Evolutionary conservation across 2,797 vertebrate genomes (phyloP), one percentile per base, ranked within the genome.

Genomic region (Sorex maritimensis): DNA sequence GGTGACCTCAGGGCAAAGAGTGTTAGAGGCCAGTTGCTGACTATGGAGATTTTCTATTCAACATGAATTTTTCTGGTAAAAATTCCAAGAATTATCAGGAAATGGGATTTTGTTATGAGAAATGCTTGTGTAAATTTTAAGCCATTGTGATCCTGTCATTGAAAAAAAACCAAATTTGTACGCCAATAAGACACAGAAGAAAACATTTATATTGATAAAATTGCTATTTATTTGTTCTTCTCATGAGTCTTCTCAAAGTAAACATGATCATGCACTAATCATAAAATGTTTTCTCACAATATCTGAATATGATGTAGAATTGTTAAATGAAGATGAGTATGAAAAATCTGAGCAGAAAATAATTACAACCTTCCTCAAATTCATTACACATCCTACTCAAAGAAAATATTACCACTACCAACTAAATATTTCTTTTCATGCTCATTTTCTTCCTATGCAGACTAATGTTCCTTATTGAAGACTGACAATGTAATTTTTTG

Each of bases 71-170:
- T 15, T 28, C 19, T 15, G 74, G 15, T 26, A 74, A 89, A 28
- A 92, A 94, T 94, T 87, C 41, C 69, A 93, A 65, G 28, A 91
- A 81, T 71, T 88, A 89, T 26, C 17, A 34, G 5, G 11, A 23
- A 91, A 44, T 74, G 13, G 13, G 38, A 61, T 65, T 55, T 52
- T 68, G 30, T 74, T 85, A 65, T 52, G 19, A 34, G 38, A 67
- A 73, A 81, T 58, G 19, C 21, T 30, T 63, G n/a, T 2, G 6
- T 65, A 44, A 17, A 41, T 75, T 28, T 84, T 17, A 81, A 91
- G 34, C 2, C 77, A 17, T 4, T 72, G 24, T 73, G 21, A 90
- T 65, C n/a, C 73, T 92, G 15, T 84, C 30, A 49, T 41, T 61
- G 63, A 55, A 86, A 89, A 26, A 4, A 17, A 13, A 2, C 28